Percentiles rank a stretch among this genome's conserved stretches.
phyloP scores from a whole-genome alignment of 1,140 invertebrate species.

The Gryllus bimaculatus region DNA sequence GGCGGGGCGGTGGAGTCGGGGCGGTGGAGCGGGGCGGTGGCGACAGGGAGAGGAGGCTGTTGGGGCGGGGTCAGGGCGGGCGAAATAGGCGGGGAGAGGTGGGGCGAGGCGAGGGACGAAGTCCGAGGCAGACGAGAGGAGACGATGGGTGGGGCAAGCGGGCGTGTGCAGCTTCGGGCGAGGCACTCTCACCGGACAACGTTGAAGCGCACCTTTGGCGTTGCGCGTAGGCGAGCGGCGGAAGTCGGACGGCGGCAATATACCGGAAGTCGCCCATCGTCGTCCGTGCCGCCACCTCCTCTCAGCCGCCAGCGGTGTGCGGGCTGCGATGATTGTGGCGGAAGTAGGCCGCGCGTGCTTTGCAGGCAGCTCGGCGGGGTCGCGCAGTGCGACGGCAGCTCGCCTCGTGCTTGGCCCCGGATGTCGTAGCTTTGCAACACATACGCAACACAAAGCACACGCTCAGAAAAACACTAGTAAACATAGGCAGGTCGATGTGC shows the following conservation, averaged over 20 bases:
- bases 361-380: slow-evolving; percentile 44
- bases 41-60: too few species aligned
- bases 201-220: slow-evolving; percentile 63
- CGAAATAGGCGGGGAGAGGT: too few species aligned
- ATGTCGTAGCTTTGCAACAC: slow-evolving; percentile 36
- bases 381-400: slow-evolving; percentile 46
- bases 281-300: slow-evolving; percentile 51
- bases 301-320: slow-evolving; percentile 51
- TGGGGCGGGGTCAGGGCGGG: too few species aligned
- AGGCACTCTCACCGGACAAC: slow-evolving; percentile 68
- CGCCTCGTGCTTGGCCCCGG: slow-evolving; percentile 38
- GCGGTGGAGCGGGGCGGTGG: too few species aligned
- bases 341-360: slow-evolving; percentile 47
- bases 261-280: slow-evolving; percentile 64
- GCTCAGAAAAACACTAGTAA: too few species aligned
- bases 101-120: too few species aligned
- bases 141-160: too few species aligned
- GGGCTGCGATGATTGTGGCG: slow-evolving; percentile 40
- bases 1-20: too few species aligned
- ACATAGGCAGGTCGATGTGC: too few species aligned
- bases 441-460: too few species aligned
- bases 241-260: slow-evolving; percentile 76
- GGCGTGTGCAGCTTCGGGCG: too few species aligned
- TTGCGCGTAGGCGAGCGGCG: slow-evolving; percentile 69
- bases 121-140: too few species aligned